Base-by-base conservation (phyloP, 2,113 vertebrate species). In the Myrmecobius fasciatus region DNA sequence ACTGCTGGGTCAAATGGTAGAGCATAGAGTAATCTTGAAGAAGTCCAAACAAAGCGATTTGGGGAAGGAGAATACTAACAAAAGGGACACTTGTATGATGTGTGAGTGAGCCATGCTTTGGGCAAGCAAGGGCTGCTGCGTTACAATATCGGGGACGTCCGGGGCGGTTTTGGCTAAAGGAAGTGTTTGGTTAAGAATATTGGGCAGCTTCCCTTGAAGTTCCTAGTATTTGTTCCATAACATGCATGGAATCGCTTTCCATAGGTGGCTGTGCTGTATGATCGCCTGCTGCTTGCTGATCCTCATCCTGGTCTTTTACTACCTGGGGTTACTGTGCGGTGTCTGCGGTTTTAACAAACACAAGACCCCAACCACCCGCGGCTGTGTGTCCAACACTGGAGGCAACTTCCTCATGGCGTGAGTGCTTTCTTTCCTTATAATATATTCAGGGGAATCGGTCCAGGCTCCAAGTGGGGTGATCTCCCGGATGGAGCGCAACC, bases 361-460 rank as follows among this genome's bases (percentile, higher is more conserved):
- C 6, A 98, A 99, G 96, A 99, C 99, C 52, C 99, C 99, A 0
- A 99, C 99, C 26, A 99, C 98, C 17, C 98, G 99, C 90, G 99
- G 99, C 95, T 99, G 99, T 28, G 97, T 99, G 97, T 99, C 99
- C 47, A 99, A 99, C 97, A 99, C 99, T 0, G 99, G 99, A 24
- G 99, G 99, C 56, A 99, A 99, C 47, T 99, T 99, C 96, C 99
- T 99, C 88, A 99, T 99, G 99, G 99, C 98, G 99, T 99, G 98
- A 99, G 99, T 99, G 75, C 92, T 25, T 1, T 11, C 25, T 51
- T 94, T 94, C 36, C 0, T 2, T 20, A 3, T 75, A 53, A 8
- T 14, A 36, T 17, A 25, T 0, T 2, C 51, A 14, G 48, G 53
- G 90, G 92, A 36, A 22, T 11, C 25, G 6, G 51, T 92, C 25